Conservation (phyloP, 2,888 invertebrate genomes). For the Tetranychus truncatus region DNA sequence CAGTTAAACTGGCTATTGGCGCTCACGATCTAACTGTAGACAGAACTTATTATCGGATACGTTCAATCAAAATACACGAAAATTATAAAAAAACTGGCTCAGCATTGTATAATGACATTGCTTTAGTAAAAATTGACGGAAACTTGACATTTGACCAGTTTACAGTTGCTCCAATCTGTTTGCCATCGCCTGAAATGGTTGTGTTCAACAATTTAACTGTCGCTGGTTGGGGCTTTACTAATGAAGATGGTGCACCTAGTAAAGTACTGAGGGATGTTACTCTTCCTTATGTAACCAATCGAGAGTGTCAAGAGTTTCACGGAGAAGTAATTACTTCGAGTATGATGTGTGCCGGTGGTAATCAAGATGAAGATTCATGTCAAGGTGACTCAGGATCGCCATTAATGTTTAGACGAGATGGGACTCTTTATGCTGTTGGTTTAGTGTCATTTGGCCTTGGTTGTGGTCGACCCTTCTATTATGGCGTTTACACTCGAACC, state of each 20-base stretch:
- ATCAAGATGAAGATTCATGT: slow-evolving; percentile 29
- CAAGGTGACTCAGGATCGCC: slow-evolving; percentile 22
- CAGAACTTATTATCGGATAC: background rate
- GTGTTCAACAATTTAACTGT: slow-evolving; percentile 13
- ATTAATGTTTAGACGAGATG: slow-evolving; percentile 11
- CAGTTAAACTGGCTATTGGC: slow-evolving; percentile 8
- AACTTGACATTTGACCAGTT: slow-evolving; percentile 8
- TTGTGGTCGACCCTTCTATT: slow-evolving; percentile 13
- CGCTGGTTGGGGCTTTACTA: slow-evolving; percentile 14
- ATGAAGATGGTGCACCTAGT: slow-evolving; percentile 14
- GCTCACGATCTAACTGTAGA: slow-evolving; percentile 12
- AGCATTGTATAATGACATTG: slow-evolving; percentile 16
- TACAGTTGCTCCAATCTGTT: slow-evolving; percentile 12
- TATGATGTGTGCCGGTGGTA: slow-evolving; percentile 15
- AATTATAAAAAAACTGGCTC: slow-evolving; percentile 9
- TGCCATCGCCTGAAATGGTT: slow-evolving; percentile 10
- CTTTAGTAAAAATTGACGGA: background rate
- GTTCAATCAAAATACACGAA: slow-evolving; percentile 4
- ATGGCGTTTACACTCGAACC: slow-evolving; percentile 15
- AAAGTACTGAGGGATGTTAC: slow-evolving; percentile 4
- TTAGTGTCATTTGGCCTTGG: slow-evolving; percentile 1
- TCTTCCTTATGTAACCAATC: slow-evolving; percentile 7
- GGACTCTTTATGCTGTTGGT: slow-evolving; percentile 7
- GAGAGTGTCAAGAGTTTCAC: slow-evolving; percentile 12
- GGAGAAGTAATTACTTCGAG: slow-evolving; percentile 10